Evolutionary conservation across 2,797 vertebrate genomes (phyloP).

Genomic region (Sebastes trivittatus): DNA sequence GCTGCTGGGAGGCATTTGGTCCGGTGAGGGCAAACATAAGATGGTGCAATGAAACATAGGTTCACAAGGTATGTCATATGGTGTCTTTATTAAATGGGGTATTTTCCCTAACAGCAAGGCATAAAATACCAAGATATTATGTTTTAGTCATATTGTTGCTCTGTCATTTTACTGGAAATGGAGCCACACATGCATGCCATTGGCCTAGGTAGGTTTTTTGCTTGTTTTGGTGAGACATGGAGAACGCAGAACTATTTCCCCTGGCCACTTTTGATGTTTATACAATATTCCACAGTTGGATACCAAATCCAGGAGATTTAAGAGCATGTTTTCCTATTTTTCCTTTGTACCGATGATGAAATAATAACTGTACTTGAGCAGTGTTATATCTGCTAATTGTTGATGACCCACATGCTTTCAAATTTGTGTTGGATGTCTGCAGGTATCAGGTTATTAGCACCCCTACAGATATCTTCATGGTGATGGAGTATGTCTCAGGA

Average conservation of each 20-base stretch:
- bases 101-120: not conserved
- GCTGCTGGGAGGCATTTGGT: not conserved
- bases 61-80: not conserved
- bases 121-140: not conserved
- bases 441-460: constrained; percentile 99
- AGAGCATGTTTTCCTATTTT: not conserved
- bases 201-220: not conserved
- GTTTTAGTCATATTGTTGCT: not conserved
- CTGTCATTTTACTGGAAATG: not conserved
- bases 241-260: not conserved
- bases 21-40: not conserved
- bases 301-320: not conserved
- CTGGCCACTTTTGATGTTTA: not conserved
- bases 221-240: not conserved
- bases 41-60: not conserved
- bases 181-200: not conserved
- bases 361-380: not conserved
- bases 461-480: constrained; percentile 99
- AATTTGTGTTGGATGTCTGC: constrained; percentile 45
- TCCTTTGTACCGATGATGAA: not conserved
- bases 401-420: not conserved
- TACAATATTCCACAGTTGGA: not conserved
- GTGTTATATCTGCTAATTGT: not conserved
- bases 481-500: constrained; percentile 99
- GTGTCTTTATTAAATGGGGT: not conserved